phyloP scores from a whole-genome alignment of 2,797 vertebrate genomes.

The Sebastes hubbsi region DNA sequence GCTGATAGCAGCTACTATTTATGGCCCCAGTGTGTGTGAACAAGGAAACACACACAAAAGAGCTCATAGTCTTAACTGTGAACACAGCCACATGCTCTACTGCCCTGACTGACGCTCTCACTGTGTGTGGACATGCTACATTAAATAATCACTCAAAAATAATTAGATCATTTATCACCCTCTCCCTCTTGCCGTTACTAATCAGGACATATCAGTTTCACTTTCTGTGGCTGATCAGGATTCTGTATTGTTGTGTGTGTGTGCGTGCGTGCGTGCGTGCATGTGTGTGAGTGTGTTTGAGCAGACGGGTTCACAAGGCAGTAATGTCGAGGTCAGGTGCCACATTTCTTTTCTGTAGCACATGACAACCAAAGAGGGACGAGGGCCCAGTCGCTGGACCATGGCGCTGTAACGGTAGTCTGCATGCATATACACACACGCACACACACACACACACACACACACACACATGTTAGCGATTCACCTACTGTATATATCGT shows the following conservation, averaged over 20 bases:
- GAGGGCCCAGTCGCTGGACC: not conserved
- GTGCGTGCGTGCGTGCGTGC: not conserved
- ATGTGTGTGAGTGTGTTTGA: not conserved
- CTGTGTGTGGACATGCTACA: not conserved
- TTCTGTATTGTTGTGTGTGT: not conserved
- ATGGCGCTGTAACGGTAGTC: not conserved
- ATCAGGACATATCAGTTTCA: not conserved
- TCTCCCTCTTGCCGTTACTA: not conserved
- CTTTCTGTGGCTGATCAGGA: not conserved
- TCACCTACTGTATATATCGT: no score
- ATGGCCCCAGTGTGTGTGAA: constrained; percentile 68
- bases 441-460: not conserved
- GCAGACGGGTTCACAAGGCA: constrained; percentile 39
- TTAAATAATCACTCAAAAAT: not conserved
- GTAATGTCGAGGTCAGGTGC: constrained; percentile 67
- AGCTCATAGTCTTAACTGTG: constrained; percentile 23
- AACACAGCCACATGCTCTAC: constrained; percentile 28
- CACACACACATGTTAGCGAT: no score
- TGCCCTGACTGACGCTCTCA: not conserved
- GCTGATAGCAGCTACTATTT: constrained; percentile 73
- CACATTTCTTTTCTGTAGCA: constrained; percentile 61
- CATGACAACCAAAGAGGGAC: constrained; percentile 55
- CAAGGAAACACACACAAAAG: constrained; percentile 47
- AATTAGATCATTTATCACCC: not conserved
- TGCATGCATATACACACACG: not conserved